These are phyloP conservation scores for human (Homo sapiens) DNA, from an alignment of 2,113 vertebrate species.

Conservation along the genomic window GRCh38 chr7:50696001-50696500, in stretches of 20 bases:
- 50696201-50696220: not conserved
- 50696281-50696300: not conserved
- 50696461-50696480: not conserved
- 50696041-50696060: not conserved
- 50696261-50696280: not conserved
- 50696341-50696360: too few relatives aligned
- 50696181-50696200: not conserved
- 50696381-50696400: not conserved
- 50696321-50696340: too few relatives aligned
- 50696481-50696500: not conserved
- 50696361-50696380: too few relatives aligned
- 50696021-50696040: not conserved
- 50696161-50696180: not conserved
- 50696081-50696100: not conserved
- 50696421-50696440: not conserved
- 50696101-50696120: not conserved
- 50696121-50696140: not conserved
- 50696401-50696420: too few relatives aligned
- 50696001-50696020: not conserved
- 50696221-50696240: not conserved
- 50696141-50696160: not conserved
- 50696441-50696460: not conserved
- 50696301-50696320: too few relatives aligned
- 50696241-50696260: not conserved
- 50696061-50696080: not conserved